Base-by-base conservation (phyloP, 2,113 vertebrate species). In the Ariopsis seemanni region DNA sequence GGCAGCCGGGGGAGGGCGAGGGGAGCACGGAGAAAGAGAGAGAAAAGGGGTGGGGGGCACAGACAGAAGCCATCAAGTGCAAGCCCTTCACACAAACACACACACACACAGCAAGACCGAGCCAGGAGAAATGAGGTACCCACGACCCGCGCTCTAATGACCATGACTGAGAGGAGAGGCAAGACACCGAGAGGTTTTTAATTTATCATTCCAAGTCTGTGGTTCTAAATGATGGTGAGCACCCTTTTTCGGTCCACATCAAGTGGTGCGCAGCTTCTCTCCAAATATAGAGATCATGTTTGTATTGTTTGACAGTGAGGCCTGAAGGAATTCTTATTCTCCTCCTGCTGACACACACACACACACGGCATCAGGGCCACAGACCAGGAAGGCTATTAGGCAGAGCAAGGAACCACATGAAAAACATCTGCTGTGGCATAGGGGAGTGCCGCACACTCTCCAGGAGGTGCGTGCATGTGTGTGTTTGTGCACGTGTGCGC, bases 281-380 rank as follows among this genome's bases (percentile, higher is more conserved):
- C 89, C 88, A 91, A 92, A 92, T 91, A 92, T 88, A 92, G 91
- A 92, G 91, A 93, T 92, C 91, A 92, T 93, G 89, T 91, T 92
- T 92, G 90, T 89, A 92, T 92, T 92, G 91, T 93, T 88, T 92
- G 93, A 93, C 91, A 91, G 88, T 69, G 60, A 82, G 89, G 87
- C 88, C 90, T 91, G 90, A 91, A 86, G 87, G 90, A 93, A 90
- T 86, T 90, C 88, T 91, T 90, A 91, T 90, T 90, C 86, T 85
- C 80, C 83, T 90, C 83, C 85, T 84, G 89, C 84, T 55, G 69
- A 89, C 75, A 90, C 72, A 87, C 88, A 72, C 60, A 34, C 34
- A 20, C 86, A 87, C 79, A 86, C 69, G 34, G 67, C 75, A 69
- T 80, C 89, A 60, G 69, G 85, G 63, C 84, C 65, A 75, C 85